Percentiles rank a stretch among this genome's conserved stretches.
These are phyloP conservation scores for Ochotona princeps DNA, from an alignment of 2,113 vertebrate species.

Conservation along the genomic window DNA sequence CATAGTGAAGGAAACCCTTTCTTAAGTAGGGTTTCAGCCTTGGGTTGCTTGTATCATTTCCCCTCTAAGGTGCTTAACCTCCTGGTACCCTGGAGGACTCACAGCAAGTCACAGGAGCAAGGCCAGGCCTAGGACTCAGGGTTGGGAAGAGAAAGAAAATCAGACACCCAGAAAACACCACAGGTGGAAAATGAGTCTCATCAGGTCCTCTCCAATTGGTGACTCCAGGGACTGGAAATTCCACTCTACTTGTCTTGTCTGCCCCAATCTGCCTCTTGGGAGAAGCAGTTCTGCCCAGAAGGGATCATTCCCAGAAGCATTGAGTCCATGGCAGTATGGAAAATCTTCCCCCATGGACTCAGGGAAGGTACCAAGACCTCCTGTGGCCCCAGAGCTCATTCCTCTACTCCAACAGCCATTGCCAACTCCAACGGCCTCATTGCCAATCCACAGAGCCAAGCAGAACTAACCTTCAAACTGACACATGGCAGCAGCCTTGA, in stretches of 20 bases:
- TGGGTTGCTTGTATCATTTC: background rate
- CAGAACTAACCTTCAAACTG: background rate
- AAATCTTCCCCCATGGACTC: conserved; percentile 21
- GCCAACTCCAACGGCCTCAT: background rate
- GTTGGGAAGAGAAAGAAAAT: conserved; percentile 7
- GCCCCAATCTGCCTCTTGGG: conserved; percentile 35
- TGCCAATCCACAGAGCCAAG: background rate
- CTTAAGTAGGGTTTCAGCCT: background rate
- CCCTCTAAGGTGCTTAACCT: background rate
- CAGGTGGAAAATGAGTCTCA: conserved; percentile 58
- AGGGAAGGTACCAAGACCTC: conserved; percentile 18
- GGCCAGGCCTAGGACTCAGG: background rate
- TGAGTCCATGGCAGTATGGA: conserved; percentile 41
- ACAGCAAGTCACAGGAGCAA: background rate
- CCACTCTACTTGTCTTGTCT: conserved; percentile 41
- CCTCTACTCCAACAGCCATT: conserved; percentile 24
- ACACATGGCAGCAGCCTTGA: background rate
- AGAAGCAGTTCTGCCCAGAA: conserved; percentile 58
- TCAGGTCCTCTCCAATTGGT: conserved; percentile 8
- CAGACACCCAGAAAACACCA: background rate
- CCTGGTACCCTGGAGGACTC: conserved; percentile 39
- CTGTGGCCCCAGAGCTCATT: conserved; percentile 50
- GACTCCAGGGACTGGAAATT: conserved; percentile 56
- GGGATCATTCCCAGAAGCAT: conserved; percentile 58
- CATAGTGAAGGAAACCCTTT: background rate